Conservation (phyloP, 2,888 invertebrate species). For the Phalera bucephala region DNA sequence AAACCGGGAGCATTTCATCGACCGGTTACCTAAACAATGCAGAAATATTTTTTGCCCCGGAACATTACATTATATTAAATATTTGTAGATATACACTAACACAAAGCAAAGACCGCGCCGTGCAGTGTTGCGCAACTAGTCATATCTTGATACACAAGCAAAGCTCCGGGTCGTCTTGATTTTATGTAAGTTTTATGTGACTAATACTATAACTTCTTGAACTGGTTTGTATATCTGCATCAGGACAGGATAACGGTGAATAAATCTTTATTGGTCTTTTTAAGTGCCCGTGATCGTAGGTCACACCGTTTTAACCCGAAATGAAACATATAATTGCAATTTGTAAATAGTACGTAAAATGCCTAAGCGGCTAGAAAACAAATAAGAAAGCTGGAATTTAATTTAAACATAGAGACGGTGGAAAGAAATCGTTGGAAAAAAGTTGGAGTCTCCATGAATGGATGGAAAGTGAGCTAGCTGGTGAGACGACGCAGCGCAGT, state of each 20-base stretch:
- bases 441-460: slow-evolving; percentile 77
- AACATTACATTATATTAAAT: background rate
- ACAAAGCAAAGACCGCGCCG: slow-evolving; percentile 29
- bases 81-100: slow-evolving; percentile 11
- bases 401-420: slow-evolving; percentile 57
- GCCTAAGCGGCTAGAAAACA: no score
- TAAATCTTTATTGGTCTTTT: slow-evolving; percentile 1
- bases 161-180: slow-evolving; percentile 17
- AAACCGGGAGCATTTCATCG: slow-evolving; percentile 25
- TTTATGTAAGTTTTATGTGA: slow-evolving; percentile 2
- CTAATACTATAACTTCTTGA: slow-evolving; percentile 1
- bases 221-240: background rate
- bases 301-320: no score
- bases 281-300: no score
- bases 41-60: background rate
- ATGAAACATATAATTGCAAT: no score
- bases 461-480: slow-evolving; percentile 76
- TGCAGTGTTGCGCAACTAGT: slow-evolving; percentile 29
- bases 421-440: slow-evolving; percentile 77
- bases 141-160: slow-evolving; percentile 21
- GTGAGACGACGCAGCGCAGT: slow-evolving; percentile 54
- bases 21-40: slow-evolving; percentile 22
- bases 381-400: slow-evolving; percentile 67
- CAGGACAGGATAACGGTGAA: background rate
- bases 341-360: no score